Evolutionary conservation across 2,113 vertebrate species (phyloP).

Genomic region (Noturus placidus): DNA sequence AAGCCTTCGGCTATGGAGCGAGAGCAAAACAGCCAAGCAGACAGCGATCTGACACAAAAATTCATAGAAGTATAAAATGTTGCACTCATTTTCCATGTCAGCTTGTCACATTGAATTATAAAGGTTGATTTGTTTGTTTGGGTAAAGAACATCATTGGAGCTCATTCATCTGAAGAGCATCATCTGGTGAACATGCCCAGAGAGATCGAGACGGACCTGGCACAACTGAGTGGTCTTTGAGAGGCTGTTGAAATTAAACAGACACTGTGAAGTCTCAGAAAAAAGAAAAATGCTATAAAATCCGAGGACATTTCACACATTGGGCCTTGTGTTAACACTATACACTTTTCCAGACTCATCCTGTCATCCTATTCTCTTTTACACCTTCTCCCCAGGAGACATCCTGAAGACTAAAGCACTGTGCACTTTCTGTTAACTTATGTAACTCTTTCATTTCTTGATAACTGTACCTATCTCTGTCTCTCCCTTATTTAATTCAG

Average conservation of each 20-base stretch:
- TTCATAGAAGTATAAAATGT: conserved; percentile 93
- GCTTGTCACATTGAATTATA: conserved; percentile 99
- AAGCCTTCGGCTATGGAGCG: conserved; percentile 92
- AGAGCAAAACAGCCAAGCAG: conserved; percentile 88
- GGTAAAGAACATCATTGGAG: conserved; percentile 83
- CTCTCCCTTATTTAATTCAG: conserved; percentile 60
- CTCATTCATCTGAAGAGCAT: conserved; percentile 86
- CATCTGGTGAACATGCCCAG: conserved; percentile 80
- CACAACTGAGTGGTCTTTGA: conserved; percentile 1
- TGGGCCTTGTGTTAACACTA: conserved; percentile 37
- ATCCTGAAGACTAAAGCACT: conserved; percentile 56
- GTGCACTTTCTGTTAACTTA: conserved; percentile 63
- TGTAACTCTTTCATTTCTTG: conserved; percentile 66
- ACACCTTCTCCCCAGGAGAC: conserved; percentile 42
- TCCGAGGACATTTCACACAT: conserved; percentile 44
- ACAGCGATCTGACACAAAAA: conserved; percentile 97
- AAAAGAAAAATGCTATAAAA: conserved; percentile 37
- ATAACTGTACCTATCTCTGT: conserved; percentile 7
- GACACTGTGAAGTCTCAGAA: not conserved
- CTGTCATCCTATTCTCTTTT: conserved; percentile 42
- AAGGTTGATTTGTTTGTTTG: conserved; percentile 96
- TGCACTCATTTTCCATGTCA: conserved; percentile 99
- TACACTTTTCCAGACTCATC: conserved; percentile 27
- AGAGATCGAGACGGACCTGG: conserved; percentile 60
- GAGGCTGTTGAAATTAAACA: not conserved